Evolutionary conservation across 1,140 invertebrate species (phyloP), one percentile per base, ranked within the genome.

Genomic region (Oedothorax gibbosus): DNA sequence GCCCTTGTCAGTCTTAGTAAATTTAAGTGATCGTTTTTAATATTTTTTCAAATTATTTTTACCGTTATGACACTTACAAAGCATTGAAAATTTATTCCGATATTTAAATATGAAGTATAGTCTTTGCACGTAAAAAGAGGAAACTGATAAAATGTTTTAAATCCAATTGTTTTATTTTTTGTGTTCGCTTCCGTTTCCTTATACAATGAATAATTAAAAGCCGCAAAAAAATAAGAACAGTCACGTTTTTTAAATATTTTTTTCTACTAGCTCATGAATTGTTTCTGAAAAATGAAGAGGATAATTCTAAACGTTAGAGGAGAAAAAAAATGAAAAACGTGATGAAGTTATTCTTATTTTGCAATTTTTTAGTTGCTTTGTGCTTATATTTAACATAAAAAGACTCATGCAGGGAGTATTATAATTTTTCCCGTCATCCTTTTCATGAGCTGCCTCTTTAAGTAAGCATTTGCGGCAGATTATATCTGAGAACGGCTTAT

Each of bases 121-220:
- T 81, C 68, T 81, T 81, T 68, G 18, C 75, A 79, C 77, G 35
- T 54, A 60, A n/a, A 71, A 60, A 81, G 54, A 14, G 75, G 62
- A 79, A 81, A 81, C 78, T 81, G 78, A 81, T 81, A 81, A 81
- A 81, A 81, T 81, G 78, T 81, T 81, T 81, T 71, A 81, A 81
- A 81, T 81, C 66, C 78, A 81, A 81, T 81, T 81, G 66, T 71
- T 62, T 71, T 15, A 60, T 20, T 71, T 79, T 81, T 80, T 81
- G 57, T 35, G 18, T 1, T 60, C 51, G 54, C 50, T 71, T 81
- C 78, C 78, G 66, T 81, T 81, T 71, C 78, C 15, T 81, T 71
- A 35, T 5, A 49, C 14, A 60, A 81, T 71, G 78, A 81, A 81
- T 81, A 81, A 81, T 81, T 81, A 81, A 81, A 81, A 69, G 56